Evolutionary conservation across 2,113 vertebrate genomes (phyloP), one percentile per base, ranked within the genome.

Genomic region (Mobula hypostoma): DNA sequence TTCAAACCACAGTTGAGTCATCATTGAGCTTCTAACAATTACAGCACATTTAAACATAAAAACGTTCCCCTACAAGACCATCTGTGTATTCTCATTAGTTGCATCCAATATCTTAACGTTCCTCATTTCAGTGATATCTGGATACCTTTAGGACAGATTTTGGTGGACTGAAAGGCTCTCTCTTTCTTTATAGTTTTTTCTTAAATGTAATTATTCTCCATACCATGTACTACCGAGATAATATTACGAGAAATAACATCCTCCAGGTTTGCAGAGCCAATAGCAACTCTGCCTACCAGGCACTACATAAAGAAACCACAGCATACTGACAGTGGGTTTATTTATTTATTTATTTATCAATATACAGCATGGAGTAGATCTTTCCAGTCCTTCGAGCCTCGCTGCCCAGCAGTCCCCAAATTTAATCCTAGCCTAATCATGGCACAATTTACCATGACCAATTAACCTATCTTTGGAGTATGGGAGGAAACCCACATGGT

Each of bases 151-250:
- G 0, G 0, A 96, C 95, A 90, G 95, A 96, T 96, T 95, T 95
- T 95, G 94, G 95, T 95, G 96, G 96, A 96, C 96, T 96, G 96
- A 96, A 96, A 96, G 96, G 95, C n/a, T 68, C 72, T n/a, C 32
- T 40, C 32, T 40, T 27, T 92, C 66, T 68, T 70, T 66, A 27
- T 29, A 94, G 68, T 11, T 94, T 17, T n/a, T 74, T n/a, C 58
- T 14, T 21, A 79, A 32, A 48, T 72, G 32, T 48, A 11, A 94
- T 48, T 24, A 88, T 6, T 63, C 29, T n/a, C 27, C 9, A 63
- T 48, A 27, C 9, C 12, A 5, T 21, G 2, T 27, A 56, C 58
- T 24, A 21, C 48, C 48, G 48, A 48, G 48, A 4, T 48, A 48
- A 36, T 48, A 48, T 48, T 48, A 48, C 48, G 48, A 40, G 0